Percentiles rank a stretch among this genome's conserved stretches.
Conservation (phyloP, 2,888 invertebrate species). For the Lasioglossum leucozonium region DNA sequence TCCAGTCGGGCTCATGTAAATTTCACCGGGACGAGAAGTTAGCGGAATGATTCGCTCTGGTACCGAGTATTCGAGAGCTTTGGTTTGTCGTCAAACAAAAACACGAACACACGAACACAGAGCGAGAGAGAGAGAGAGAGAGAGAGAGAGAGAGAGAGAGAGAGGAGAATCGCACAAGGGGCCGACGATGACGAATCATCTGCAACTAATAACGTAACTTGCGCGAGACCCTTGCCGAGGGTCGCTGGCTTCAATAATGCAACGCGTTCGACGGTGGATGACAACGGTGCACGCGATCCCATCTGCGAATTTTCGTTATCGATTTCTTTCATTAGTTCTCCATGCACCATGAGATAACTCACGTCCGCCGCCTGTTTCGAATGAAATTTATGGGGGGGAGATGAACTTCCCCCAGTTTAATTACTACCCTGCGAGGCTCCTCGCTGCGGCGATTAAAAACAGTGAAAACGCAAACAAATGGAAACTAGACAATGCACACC, state of each 20-base stretch:
- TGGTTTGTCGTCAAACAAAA: neutral
- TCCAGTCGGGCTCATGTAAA: slow-evolving; percentile 62
- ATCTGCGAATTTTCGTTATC: slow-evolving; percentile 23
- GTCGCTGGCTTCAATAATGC: slow-evolving; percentile 46
- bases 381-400: neutral
- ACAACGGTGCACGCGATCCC: slow-evolving; percentile 37
- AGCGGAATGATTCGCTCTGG: slow-evolving; percentile 67
- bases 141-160: neutral
- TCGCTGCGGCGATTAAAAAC: neutral
- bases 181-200: slow-evolving; percentile 53
- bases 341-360: neutral
- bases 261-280: slow-evolving; percentile 23
- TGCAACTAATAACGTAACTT: slow-evolving; percentile 62
- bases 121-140: neutral
- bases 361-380: neutral
- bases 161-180: slow-evolving; percentile 3
- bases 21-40: slow-evolving; percentile 74
- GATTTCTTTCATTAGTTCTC: slow-evolving; percentile 23
- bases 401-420: neutral
- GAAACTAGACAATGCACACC: neutral
- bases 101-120: neutral
- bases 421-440: neutral
- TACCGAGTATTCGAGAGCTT: slow-evolving; percentile 2
- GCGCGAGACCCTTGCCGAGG: slow-evolving; percentile 23
- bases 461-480: neutral